Evolutionary conservation across 2,797 vertebrate genomes (phyloP).

Genomic region (Aplochiton taeniatus): DNA sequence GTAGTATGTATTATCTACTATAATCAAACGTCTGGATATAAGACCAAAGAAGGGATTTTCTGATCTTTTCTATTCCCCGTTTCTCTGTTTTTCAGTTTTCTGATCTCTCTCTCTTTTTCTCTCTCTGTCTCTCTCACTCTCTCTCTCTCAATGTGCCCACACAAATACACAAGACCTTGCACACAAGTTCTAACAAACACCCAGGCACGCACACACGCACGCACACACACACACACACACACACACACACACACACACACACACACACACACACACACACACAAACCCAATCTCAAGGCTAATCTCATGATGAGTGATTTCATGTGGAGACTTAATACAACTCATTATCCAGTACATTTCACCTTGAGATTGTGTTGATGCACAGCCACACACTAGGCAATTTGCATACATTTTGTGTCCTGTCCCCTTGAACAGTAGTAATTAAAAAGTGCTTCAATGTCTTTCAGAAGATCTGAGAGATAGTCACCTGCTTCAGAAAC

Average conservation of each 20-base stretch:
- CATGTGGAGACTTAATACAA: slow-evolving; percentile 40
- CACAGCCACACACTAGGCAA: slow-evolving; percentile 52
- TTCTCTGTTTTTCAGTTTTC: slow-evolving; percentile 4
- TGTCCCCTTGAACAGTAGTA: slow-evolving; percentile 48
- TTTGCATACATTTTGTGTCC: slow-evolving; percentile 60
- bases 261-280: slow-evolving; percentile 22
- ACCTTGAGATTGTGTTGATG: slow-evolving; percentile 62
- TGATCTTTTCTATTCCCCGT: background rate
- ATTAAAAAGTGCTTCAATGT: slow-evolving; percentile 52
- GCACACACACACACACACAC: slow-evolving; percentile 9
- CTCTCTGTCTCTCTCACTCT: slow-evolving; percentile 10
- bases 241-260: slow-evolving; percentile 8
- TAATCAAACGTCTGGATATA: background rate
- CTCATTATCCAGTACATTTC: slow-evolving; percentile 58
- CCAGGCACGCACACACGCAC: background rate
- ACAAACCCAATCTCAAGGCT: background rate
- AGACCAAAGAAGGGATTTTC: slow-evolving; percentile 4
- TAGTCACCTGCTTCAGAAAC: slow-evolving; percentile 24
- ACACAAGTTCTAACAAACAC: background rate
- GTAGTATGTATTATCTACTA: no score
- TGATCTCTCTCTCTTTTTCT: background rate
- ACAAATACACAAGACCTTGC: slow-evolving; percentile 1
- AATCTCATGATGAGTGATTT: slow-evolving; percentile 27
- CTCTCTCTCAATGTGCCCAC: background rate
- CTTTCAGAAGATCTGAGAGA: slow-evolving; percentile 37